These are phyloP conservation scores for Minunthozetes semirufus DNA, from an alignment of 2,888 invertebrate species.

Conservation along the genomic window DNA sequence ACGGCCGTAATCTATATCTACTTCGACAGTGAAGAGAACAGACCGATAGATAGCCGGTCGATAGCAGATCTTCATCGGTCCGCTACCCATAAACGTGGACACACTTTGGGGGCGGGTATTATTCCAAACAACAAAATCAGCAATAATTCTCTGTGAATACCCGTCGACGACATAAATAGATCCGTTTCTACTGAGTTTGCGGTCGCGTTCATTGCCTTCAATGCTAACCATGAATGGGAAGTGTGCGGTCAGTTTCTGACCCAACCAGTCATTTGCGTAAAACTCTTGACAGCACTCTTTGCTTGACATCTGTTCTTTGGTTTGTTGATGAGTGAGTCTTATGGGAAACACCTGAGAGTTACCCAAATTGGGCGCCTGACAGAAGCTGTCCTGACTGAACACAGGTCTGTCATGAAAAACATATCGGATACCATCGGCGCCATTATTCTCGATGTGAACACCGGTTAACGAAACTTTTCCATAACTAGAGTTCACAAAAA, in stretches of 20 bases:
- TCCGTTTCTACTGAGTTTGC: slow-evolving; percentile 33
- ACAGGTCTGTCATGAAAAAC: slow-evolving; percentile 64
- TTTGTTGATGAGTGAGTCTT: slow-evolving; percentile 72
- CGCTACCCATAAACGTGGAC: slow-evolving; percentile 65
- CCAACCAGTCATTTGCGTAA: slow-evolving; percentile 46
- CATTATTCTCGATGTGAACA: slow-evolving; percentile 72
- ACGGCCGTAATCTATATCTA: slow-evolving; percentile 55
- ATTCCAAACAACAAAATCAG: slow-evolving; percentile 67
- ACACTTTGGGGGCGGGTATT: slow-evolving; percentile 80
- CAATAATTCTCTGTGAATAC: slow-evolving; percentile 61
- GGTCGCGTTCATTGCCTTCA: slow-evolving; percentile 31
- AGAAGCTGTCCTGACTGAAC: slow-evolving; percentile 58
- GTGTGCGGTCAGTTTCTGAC: slow-evolving; percentile 75
- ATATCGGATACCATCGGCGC: slow-evolving; percentile 82
- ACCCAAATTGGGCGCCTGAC: slow-evolving; percentile 69
- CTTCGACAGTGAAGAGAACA: slow-evolving; percentile 66
- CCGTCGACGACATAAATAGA: slow-evolving; percentile 43
- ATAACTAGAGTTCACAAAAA: slow-evolving; percentile 80
- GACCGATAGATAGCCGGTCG: slow-evolving; percentile 64
- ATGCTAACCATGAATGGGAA: slow-evolving; percentile 69
- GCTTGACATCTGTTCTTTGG: slow-evolving; percentile 58
- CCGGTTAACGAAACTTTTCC: slow-evolving; percentile 71
- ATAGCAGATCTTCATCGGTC: slow-evolving; percentile 68
- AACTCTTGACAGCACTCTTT: slow-evolving; percentile 39
- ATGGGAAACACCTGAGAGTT: slow-evolving; percentile 79